Evolutionary conservation across 2,113 vertebrate genomes (phyloP).

Genomic region (Coreoperca whiteheadi): DNA sequence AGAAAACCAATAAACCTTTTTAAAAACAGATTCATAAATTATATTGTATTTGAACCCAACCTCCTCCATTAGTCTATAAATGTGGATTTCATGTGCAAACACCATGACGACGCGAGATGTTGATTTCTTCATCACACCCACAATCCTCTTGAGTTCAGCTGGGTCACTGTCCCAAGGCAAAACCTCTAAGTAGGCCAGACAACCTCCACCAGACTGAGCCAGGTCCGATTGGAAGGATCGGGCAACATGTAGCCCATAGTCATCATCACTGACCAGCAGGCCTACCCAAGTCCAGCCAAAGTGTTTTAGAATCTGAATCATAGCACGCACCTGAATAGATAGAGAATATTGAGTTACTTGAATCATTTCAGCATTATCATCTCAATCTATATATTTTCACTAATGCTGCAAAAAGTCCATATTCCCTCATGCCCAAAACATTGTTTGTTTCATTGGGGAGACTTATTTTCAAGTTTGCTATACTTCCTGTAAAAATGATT

Average conservation of each 20-base stretch:
- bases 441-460: background rate
- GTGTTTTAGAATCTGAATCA: constrained; percentile 66
- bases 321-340: constrained; percentile 52
- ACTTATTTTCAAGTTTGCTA: background rate
- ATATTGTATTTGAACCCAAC: constrained; percentile 10
- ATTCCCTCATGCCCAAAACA: constrained; percentile 10
- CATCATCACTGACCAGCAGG: constrained; percentile 62
- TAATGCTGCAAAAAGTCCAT: background rate
- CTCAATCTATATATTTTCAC: background rate
- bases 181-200: constrained; percentile 62
- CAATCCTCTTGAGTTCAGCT: constrained; percentile 62
- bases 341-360: background rate
- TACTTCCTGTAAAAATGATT: background rate
- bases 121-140: constrained; percentile 65
- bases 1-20: background rate
- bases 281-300: constrained; percentile 67
- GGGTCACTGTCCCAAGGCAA: constrained; percentile 56
- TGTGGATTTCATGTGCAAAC: constrained; percentile 62
- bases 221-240: constrained; percentile 47
- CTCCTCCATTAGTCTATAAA: constrained; percentile 60
- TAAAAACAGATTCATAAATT: background rate
- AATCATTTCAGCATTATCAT: background rate
- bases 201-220: constrained; percentile 37
- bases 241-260: constrained; percentile 59
- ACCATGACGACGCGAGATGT: constrained; percentile 67